phyloP scores from a whole-genome alignment of 1,140 invertebrate species.

The Drosophila tristis region DNA sequence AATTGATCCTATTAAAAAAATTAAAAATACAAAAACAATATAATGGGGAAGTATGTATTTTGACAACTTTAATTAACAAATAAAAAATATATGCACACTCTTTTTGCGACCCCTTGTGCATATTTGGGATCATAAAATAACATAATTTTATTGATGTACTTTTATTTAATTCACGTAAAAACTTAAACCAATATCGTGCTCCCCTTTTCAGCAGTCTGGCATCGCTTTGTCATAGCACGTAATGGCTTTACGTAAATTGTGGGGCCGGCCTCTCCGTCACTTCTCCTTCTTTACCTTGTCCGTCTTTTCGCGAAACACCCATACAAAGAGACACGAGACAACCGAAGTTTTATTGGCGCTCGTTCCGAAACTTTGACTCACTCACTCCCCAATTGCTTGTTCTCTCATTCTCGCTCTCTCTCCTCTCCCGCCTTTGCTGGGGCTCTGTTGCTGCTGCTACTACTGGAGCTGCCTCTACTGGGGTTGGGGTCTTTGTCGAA shows the following conservation, averaged over 20 bases:
- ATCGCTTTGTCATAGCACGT: slow-evolving; percentile 14
- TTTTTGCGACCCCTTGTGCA: no score
- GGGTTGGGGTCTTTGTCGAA: no score
- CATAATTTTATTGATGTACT: no score
- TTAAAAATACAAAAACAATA: no score
- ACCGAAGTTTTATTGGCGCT: slow-evolving; percentile 36
- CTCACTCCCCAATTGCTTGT: slow-evolving; percentile 3
- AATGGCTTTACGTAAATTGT: slow-evolving; percentile 17
- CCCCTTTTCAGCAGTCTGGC: slow-evolving; percentile 12
- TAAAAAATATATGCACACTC: no score
- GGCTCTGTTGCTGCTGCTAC: slow-evolving; percentile 11
- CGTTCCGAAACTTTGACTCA: slow-evolving; percentile 23
- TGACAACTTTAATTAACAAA: no score
- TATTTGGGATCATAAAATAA: no score
- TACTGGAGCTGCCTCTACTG: no score
- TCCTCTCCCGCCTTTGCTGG: slow-evolving; percentile 6
- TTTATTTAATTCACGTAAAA: no score
- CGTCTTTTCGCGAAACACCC: slow-evolving; percentile 20
- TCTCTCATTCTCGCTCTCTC: slow-evolving; percentile 14
- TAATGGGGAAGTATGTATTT: no score
- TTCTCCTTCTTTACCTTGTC: slow-evolving; percentile 30
- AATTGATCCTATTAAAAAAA: no score
- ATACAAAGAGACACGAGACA: slow-evolving; percentile 11
- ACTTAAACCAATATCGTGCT: no score
- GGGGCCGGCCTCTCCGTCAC: slow-evolving; percentile 5